These are phyloP conservation scores for Menidia menidia DNA, from an alignment of 2,797 vertebrate genomes.

Conservation along the genomic window DNA sequence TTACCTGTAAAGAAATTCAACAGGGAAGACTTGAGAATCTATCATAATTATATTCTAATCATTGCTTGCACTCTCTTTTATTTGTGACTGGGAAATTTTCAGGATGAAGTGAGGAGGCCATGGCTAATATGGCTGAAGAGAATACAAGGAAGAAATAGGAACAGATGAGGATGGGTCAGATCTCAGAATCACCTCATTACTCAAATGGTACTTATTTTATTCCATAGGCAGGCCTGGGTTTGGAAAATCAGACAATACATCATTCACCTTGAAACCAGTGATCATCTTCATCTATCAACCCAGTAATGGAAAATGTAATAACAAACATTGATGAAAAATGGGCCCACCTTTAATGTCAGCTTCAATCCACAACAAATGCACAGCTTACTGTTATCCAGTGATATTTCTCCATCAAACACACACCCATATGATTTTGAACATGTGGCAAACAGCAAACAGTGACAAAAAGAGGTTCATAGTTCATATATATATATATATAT, in stretches of 20 bases:
- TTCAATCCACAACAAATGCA: no score
- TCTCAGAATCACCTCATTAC: constrained; percentile 42
- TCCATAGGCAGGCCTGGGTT: constrained; percentile 38
- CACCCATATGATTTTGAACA: no score
- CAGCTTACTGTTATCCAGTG: no score
- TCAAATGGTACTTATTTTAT: constrained; percentile 45
- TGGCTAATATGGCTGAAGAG: constrained; percentile 16
- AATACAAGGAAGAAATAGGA: constrained; percentile 51
- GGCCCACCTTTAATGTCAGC: no score
- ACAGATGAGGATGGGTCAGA: constrained; percentile 47
- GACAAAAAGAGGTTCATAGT: no score
- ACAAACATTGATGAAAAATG: no score
- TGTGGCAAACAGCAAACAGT: no score
- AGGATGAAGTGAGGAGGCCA: constrained; percentile 24
- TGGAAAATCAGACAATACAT: constrained; percentile 51
- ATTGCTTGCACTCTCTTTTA: constrained; percentile 16
- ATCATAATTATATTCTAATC: constrained; percentile 7
- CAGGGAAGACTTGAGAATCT: neutral
- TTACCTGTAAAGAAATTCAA: no score
- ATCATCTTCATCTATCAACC: neutral
- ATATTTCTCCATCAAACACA: no score
- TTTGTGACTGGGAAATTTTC: constrained; percentile 10
- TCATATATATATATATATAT: no score
- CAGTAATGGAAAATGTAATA: neutral
- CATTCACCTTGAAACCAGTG: constrained; percentile 29